These are phyloP conservation scores for Drosophila prosaltans DNA, from an alignment of 1,140 invertebrate species.

Conservation along the genomic window DNA sequence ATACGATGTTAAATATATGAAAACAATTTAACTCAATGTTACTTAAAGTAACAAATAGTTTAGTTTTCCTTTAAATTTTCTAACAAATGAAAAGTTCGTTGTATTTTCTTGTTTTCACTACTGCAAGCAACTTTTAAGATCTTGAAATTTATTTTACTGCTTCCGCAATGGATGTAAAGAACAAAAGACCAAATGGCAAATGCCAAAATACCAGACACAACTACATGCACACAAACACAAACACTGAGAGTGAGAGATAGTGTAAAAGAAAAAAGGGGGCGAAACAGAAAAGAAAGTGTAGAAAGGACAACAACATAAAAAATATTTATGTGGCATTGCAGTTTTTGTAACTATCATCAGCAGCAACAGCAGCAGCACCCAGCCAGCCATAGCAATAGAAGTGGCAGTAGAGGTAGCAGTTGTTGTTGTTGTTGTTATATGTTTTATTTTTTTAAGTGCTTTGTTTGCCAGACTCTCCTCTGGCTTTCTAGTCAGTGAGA, in stretches of 20 bases:
- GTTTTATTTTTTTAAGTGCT: conserved; percentile 44
- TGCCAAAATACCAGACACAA: conserved; percentile 52
- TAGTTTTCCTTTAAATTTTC: not conserved
- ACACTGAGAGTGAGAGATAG: too few relatives aligned
- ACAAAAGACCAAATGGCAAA: conserved; percentile 71
- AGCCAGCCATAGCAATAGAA: conserved; percentile 19
- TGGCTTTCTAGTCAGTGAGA: conserved; percentile 16
- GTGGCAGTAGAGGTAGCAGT: conserved; percentile 25
- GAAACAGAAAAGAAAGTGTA: conserved; percentile 46
- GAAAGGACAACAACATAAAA: conserved; percentile 72
- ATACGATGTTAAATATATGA: not conserved
- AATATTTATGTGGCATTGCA: conserved; percentile 75
- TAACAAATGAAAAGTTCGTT: not conserved
- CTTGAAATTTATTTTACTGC: conserved; percentile 74
- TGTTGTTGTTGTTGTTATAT: conserved; percentile 31
- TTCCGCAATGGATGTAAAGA: conserved; percentile 49
- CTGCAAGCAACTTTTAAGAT: conserved; percentile 35
- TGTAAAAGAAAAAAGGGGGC: not conserved
- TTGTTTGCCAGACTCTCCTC: conserved; percentile 35
- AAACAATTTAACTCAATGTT: conserved; percentile 15
- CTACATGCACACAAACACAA: conserved; percentile 6
- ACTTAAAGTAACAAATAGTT: conserved; percentile 2
- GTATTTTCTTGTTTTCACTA: conserved; percentile 33
- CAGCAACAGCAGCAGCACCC: conserved; percentile 19
- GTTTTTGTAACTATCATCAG: conserved; percentile 62